phyloP scores from a whole-genome alignment of 2,797 vertebrate genomes.

The Halcyon chelicuti region DNA sequence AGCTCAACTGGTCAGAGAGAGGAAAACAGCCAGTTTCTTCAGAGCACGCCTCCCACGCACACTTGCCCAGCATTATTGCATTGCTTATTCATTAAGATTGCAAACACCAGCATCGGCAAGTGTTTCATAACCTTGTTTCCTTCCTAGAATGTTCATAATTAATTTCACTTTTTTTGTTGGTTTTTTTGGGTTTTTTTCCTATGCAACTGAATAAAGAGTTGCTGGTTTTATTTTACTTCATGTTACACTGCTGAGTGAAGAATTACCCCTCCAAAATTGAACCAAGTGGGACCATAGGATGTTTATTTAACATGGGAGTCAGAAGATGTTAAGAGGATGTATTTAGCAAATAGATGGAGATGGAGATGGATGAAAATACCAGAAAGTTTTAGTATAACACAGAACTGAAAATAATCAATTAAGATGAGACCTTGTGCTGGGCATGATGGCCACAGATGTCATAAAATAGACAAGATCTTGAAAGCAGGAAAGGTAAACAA shows the following conservation, averaged over 20 bases:
- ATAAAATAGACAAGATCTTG: not conserved
- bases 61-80: constrained; percentile 31
- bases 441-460: not conserved
- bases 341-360: not conserved
- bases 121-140: constrained; percentile 64
- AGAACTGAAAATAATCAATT: not conserved
- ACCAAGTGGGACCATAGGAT: not conserved
- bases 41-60: constrained; percentile 38
- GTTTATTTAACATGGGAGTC: not conserved
- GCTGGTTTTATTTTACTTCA: not conserved
- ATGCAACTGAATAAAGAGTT: not conserved
- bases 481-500: not conserved
- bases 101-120: constrained; percentile 39
- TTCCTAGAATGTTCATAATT: constrained; percentile 56
- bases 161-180: constrained; percentile 6
- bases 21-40: constrained; percentile 56
- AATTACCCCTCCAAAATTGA: not conserved
- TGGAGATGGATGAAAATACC: not conserved
- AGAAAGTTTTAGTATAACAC: not conserved
- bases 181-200: not conserved
- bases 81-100: constrained; percentile 45
- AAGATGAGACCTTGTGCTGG: not conserved
- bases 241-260: not conserved
- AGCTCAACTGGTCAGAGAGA: constrained; percentile 47
- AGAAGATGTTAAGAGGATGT: not conserved